Evolutionary conservation across 2,888 invertebrate genomes (phyloP), one percentile per base, ranked within the genome.

Genomic region (Acronicta alni): DNA sequence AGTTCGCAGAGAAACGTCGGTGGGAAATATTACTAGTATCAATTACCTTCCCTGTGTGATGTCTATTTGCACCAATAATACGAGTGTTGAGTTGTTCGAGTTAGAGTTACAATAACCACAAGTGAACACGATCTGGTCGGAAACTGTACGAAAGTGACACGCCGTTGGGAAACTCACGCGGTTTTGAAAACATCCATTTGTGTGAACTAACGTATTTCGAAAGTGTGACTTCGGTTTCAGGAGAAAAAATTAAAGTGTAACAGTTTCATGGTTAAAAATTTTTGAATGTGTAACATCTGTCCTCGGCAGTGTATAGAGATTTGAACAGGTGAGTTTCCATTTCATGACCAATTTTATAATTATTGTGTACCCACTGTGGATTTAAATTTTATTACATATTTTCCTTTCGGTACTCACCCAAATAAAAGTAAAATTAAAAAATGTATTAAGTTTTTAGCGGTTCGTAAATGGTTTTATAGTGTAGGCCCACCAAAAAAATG

Each of bases 21-120:
- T 84, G 85, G 81, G 91, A 90, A 90, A 89, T 89, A 85, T 83
- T 83, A 82, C 83, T 83, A 81, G 89, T 90, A 89, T 91, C 87
- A 74, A 86, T 92, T 92, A 90, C 91, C 88, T 92, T 90, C 89
- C 91, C 87, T 85, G 84, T 91, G 90, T 87, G 86, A 89, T 90
- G 88, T 87, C 86, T 85, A 83, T 89, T 88, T 86, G 84, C 85
- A 85, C 83, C 80, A 85, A 86, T 74, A 77, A 75, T 83, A 85
- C 83, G 79, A 90, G 91, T 90, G 91, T 85, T 85, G 85, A 88
- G 90, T 84, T 79, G 72, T 77, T 72, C 65, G 62, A 80, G 80
- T 90, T 91, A 86, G 88, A 89, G 82, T 92, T 92, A 92, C 92
- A 86, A 84, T 85, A 89, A 93, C 93, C 93, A 89, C 93, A 93